Percentiles rank a stretch among this genome's conserved stretches.
These are phyloP conservation scores for Nasonia giraulti DNA, from an alignment of 1,140 invertebrate genomes.

Conservation along the genomic window DNA sequence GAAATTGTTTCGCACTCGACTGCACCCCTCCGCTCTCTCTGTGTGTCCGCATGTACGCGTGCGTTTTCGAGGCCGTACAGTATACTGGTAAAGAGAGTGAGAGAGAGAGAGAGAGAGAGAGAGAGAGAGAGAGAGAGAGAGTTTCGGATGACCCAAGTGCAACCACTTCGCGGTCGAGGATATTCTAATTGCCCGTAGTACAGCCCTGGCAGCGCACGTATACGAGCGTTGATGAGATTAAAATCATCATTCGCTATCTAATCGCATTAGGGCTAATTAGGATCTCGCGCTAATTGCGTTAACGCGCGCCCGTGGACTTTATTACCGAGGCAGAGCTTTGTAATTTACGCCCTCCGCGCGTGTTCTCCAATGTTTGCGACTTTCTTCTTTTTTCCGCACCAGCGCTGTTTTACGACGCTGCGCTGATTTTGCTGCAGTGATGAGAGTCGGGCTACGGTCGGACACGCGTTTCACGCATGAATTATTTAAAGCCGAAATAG, in stretches of 20 bases:
- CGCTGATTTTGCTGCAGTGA: not conserved
- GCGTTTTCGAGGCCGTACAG: not conserved
- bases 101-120: not conserved
- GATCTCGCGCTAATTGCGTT: slow-evolving; percentile 38
- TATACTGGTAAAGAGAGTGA: too few species aligned
- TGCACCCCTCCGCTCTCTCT: not conserved
- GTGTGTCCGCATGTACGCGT: too few species aligned
- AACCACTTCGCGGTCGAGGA: slow-evolving; percentile 38
- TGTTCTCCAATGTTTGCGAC: not conserved
- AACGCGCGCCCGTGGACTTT: not conserved
- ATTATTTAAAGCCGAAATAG: not conserved
- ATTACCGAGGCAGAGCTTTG: not conserved
- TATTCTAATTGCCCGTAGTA: slow-evolving; percentile 47
- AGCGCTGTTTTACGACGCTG: not conserved
- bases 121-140: not conserved
- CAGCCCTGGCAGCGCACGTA: not conserved
- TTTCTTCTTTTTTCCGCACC: not conserved
- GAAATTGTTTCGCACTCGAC: slow-evolving; percentile 45
- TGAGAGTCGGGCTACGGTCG: not conserved
- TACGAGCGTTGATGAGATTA: slow-evolving; percentile 41
- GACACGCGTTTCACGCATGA: not conserved
- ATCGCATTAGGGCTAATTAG: slow-evolving; percentile 42
- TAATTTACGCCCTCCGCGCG: not conserved
- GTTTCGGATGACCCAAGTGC: slow-evolving; percentile 22
- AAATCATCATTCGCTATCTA: slow-evolving; percentile 48